Conservation (phyloP, 2,113 vertebrate genomes). For the Pelusios castaneus region DNA sequence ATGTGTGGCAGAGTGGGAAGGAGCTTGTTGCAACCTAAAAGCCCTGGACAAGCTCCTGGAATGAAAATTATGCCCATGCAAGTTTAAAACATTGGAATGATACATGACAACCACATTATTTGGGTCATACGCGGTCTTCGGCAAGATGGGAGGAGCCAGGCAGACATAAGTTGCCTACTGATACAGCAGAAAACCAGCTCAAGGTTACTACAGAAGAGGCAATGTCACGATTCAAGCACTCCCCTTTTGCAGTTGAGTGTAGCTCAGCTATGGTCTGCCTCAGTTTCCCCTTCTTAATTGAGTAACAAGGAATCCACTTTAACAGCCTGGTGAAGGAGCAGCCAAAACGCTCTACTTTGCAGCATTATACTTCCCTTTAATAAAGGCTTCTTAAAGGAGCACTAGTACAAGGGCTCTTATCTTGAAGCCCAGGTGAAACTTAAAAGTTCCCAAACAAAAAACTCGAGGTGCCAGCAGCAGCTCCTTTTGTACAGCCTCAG, state of each 20-base stretch:
- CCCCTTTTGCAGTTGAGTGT: neutral
- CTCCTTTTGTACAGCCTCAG: neutral
- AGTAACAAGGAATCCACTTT: neutral
- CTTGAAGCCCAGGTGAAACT: neutral
- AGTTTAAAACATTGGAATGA: neutral
- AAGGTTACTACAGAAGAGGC: neutral
- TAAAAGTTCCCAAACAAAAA: neutral
- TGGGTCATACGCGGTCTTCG: neutral
- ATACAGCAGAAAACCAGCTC: neutral
- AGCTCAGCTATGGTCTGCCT: neutral
- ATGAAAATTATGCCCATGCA: neutral
- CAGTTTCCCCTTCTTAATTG: neutral
- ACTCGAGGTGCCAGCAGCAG: neutral
- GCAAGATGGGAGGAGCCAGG: neutral
- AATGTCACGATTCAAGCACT: neutral
- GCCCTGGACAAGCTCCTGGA: neutral
- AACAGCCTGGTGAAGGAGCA: neutral
- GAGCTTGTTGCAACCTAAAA: neutral
- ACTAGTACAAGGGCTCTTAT: neutral
- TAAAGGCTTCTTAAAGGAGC: neutral
- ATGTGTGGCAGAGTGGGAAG: neutral
- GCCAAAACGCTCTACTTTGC: neutral
- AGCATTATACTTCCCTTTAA: neutral
- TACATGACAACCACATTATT: neutral
- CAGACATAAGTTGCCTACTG: neutral